Base-by-base conservation (phyloP, 2,797 vertebrate species). In the Tamandua tetradactyla region DNA sequence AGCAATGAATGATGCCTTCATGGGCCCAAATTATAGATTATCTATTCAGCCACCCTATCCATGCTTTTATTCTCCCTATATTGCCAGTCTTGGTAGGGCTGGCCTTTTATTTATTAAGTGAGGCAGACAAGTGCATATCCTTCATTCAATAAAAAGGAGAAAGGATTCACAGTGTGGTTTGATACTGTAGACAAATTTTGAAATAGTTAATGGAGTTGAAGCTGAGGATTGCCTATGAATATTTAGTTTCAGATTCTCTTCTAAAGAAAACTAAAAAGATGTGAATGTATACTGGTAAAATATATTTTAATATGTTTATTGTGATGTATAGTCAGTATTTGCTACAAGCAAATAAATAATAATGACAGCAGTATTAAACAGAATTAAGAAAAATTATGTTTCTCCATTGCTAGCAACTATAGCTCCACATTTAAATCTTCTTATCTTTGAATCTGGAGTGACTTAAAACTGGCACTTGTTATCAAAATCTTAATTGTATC, bases 281-380 rank as follows among this genome's bases (percentile, higher is more conserved):
- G 74, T 23, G 11, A 88, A 79, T 83, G 42, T 78, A 9, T 85
- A n/a, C 32, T 0, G 88, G 27, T 64, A 80, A 85, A 72, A 59
- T 68, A 30, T 85, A 82, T 61, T 25, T 72, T 4, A 23, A 27
- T 40, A 72, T 27, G 52, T 52, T 66, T 35, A 57, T 64, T 82
- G 78, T 37, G 32, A 66, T 89, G 15, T 76, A 32, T 76, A 74
- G 94, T 95, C n/a, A 75, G 62, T 68, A 5, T 92, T 57, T 74
- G 32, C 20, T 61, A 15, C 27, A 84, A 90, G 69, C 40, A 82
- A 91, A 85, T 40, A 69, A 91, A 71, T 25, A 27, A 32, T 10
- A 76, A 61, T 20, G 11, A 44, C 64, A 92, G 59, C 7, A 79
- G 59, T 57, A 91, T 66, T 82, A 86, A 75, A 47, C 4, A 47